These are phyloP conservation scores for Apis mellifera DNA, from an alignment of 1,140 invertebrate species.

Conservation along the genomic window DNA sequence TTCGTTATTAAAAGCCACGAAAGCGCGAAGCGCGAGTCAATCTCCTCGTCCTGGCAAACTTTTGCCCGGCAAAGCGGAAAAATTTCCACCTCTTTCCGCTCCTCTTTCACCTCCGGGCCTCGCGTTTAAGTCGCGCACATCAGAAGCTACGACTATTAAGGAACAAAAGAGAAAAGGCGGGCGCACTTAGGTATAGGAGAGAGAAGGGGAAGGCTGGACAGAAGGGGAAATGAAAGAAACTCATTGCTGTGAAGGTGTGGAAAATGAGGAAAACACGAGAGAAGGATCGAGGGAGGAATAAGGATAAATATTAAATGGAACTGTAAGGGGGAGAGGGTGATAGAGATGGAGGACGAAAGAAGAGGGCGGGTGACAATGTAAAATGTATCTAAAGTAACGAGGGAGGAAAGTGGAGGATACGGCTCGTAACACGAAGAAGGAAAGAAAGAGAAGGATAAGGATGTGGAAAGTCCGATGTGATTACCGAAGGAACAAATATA, in stretches of 20 bases:
- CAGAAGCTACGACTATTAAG: conserved; percentile 31
- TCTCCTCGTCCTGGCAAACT: background rate
- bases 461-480: background rate
- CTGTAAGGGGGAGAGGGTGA: background rate
- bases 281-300: background rate
- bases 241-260: conserved; percentile 11
- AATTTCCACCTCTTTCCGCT: conserved; percentile 16
- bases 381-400: background rate
- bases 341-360: background rate
- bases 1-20: conserved; percentile 29
- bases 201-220: background rate
- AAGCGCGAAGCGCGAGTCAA: conserved; percentile 16
- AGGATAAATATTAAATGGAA: conserved; percentile 40
- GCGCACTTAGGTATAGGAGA: conserved; percentile 15
- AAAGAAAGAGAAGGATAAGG: background rate
- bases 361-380: background rate
- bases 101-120: background rate
- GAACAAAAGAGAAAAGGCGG: conserved; percentile 26
- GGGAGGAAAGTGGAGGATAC: background rate
- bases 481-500: conserved; percentile 1
- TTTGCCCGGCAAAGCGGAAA: conserved; percentile 16
- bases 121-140: conserved; percentile 14
- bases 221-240: conserved; percentile 14
- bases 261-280: conserved; percentile 28
- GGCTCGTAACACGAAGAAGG: background rate